phyloP scores from a whole-genome alignment of 2,888 invertebrate genomes.

The Aromia moschata region DNA sequence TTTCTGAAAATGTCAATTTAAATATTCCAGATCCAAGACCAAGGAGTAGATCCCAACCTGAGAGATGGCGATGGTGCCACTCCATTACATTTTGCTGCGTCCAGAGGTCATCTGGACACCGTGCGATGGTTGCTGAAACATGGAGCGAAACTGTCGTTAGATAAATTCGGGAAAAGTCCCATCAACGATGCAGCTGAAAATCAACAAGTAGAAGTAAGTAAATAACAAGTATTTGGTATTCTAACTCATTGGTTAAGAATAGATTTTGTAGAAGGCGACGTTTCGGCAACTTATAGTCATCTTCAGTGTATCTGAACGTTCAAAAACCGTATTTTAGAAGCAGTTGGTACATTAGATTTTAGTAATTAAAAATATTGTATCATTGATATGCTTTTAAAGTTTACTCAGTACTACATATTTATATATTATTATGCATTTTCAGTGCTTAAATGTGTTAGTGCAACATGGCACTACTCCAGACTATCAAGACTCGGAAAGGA shows the following conservation, averaged over 20 bases:
- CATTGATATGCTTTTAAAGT: background rate
- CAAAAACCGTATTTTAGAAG: too few species aligned
- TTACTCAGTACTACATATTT: background rate
- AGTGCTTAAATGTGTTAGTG: slow-evolving; percentile 85
- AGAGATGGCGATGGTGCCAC: slow-evolving; percentile 90
- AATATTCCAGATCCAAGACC: slow-evolving; percentile 81
- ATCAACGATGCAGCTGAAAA: slow-evolving; percentile 92
- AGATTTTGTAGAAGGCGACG: too few species aligned
- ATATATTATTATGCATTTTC: slow-evolving; percentile 46
- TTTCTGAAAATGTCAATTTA: too few species aligned
- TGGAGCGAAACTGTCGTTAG: slow-evolving; percentile 82
- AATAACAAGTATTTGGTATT: too few species aligned
- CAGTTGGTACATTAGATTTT: too few species aligned
- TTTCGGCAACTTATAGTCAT: too few species aligned
- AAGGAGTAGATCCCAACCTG: slow-evolving; percentile 84
- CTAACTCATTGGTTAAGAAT: too few species aligned
- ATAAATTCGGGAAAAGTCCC: slow-evolving; percentile 89
- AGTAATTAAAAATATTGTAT: too few species aligned
- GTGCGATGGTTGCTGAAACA: slow-evolving; percentile 86
- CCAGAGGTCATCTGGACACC: slow-evolving; percentile 82
- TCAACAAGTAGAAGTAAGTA: slow-evolving; percentile 84
- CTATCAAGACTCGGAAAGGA: slow-evolving; percentile 64
- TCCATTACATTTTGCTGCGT: slow-evolving; percentile 88
- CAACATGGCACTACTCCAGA: slow-evolving; percentile 81
- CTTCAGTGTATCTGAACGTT: too few species aligned